Evolutionary conservation across 1,140 invertebrate species (phyloP).

Genomic region (Drosophila biarmipes): DNA sequence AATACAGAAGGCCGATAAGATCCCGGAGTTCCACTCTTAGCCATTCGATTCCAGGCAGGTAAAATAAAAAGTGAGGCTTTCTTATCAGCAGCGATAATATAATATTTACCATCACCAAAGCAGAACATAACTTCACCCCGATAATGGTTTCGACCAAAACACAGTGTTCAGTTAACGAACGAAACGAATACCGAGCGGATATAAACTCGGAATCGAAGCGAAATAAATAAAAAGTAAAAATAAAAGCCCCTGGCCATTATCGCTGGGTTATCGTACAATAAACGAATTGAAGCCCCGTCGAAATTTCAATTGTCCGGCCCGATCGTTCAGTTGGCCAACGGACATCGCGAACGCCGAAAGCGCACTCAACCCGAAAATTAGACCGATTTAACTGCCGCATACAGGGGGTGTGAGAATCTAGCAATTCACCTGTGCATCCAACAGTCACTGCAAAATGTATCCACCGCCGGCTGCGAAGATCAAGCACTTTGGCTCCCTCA

Average conservation of each 20-base stretch:
- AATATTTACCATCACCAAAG: constrained; percentile 46
- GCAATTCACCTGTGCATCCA: not conserved
- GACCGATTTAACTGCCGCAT: constrained; percentile 13
- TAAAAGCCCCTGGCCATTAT: constrained; percentile 55
- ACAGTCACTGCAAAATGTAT: constrained; percentile 54
- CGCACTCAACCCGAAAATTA: constrained; percentile 51
- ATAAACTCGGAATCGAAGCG: constrained; percentile 32
- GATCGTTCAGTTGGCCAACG: constrained; percentile 53
- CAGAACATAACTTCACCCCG: constrained; percentile 32
- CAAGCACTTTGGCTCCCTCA: constrained; percentile 64
- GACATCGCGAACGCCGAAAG: constrained; percentile 41
- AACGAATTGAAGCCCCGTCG: constrained; percentile 30
- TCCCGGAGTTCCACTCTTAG: constrained; percentile 20
- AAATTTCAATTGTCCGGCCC: constrained; percentile 64
- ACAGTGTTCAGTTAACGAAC: constrained; percentile 65
- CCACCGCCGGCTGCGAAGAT: constrained; percentile 29
- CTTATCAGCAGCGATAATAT: constrained; percentile 73
- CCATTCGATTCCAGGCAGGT: constrained; percentile 21
- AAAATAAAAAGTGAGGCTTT: not conserved
- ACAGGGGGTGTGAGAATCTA: constrained; percentile 35
- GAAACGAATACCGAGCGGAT: constrained; percentile 77
- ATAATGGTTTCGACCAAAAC: constrained; percentile 58
- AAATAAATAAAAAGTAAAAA: constrained; percentile 31
- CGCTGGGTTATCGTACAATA: constrained; percentile 64
- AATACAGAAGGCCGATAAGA: constrained; percentile 58